A percentile compares a stretch with the other conserved stretches of the same genome.
Conservation (phyloP, 2,113 vertebrate species). For the Dolichallabes microphthalmus region DNA sequence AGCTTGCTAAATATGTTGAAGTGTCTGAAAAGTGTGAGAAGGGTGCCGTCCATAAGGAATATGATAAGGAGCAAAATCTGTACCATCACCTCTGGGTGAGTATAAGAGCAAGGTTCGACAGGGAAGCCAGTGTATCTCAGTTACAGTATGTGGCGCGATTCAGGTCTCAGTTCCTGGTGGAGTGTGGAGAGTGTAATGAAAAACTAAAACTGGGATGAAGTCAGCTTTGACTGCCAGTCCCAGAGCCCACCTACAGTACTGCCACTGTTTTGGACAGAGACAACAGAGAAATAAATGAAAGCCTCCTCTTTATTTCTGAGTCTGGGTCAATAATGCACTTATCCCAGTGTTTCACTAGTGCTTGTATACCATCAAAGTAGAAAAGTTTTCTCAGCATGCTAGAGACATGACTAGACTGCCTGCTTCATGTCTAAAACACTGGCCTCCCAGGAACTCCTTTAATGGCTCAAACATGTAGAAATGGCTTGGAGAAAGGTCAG, state of each 20-base stretch:
- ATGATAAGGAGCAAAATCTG: background rate
- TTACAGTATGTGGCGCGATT: background rate
- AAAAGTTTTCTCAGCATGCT: too few relatives aligned
- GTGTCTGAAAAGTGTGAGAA: background rate
- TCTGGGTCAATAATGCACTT: background rate
- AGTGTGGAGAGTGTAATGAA: background rate
- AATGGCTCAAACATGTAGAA: too few relatives aligned
- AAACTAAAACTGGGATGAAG: background rate
- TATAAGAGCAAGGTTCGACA: background rate
- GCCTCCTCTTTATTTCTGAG: too few relatives aligned
- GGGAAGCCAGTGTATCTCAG: background rate
- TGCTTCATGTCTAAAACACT: too few relatives aligned
- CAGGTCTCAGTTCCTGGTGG: background rate
- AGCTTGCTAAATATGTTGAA: background rate
- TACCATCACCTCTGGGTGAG: background rate
- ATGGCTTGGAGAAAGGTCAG: too few relatives aligned
- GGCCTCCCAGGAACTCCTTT: too few relatives aligned
- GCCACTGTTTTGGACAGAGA: background rate
- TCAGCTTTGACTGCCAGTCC: background rate
- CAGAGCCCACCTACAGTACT: background rate
- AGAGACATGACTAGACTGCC: too few relatives aligned
- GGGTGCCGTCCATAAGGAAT: background rate
- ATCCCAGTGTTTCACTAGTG: too few relatives aligned
- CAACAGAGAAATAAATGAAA: too few relatives aligned
- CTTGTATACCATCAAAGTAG: too few relatives aligned